phyloP scores from a whole-genome alignment of 2,888 invertebrate genomes.

The Myopa tessellatipennis region DNA sequence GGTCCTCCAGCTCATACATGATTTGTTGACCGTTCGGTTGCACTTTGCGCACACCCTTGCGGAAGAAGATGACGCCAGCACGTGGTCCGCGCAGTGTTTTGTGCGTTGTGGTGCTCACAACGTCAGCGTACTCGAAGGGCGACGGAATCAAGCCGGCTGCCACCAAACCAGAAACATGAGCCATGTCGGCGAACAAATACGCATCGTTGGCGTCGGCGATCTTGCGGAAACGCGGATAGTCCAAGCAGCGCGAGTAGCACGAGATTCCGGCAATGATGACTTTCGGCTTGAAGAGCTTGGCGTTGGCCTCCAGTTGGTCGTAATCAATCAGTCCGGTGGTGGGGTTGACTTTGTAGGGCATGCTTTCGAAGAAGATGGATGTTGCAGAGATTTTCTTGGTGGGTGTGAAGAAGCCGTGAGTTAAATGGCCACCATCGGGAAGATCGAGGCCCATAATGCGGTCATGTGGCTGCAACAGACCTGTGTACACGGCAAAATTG shows the following conservation, averaged over 20 bases:
- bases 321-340: conserved; percentile 92
- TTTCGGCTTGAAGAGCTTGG: conserved; percentile 89
- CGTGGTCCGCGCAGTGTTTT: conserved; percentile 91
- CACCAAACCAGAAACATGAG: conserved; percentile 92
- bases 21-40: conserved; percentile 85
- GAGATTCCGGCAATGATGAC: conserved; percentile 94
- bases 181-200: conserved; percentile 94
- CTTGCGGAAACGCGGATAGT: conserved; percentile 89
- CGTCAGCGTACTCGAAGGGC: conserved; percentile 90
- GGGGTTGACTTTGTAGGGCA: conserved; percentile 94
- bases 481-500: conserved; percentile 97
- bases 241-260: conserved; percentile 92
- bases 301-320: conserved; percentile 83
- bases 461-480: conserved; percentile 88
- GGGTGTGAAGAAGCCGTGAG: conserved; percentile 91
- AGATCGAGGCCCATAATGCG: conserved; percentile 97
- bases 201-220: conserved; percentile 87
- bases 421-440: conserved; percentile 96
- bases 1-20: conserved; percentile 88
- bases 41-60: conserved; percentile 85
- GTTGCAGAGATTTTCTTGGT: conserved; percentile 95
- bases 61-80: conserved; percentile 92
- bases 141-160: conserved; percentile 89
- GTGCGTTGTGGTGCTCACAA: conserved; percentile 95
- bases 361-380: conserved; percentile 97